Conservation (phyloP, 2,888 invertebrate genomes). For the Phyto melanocephala region DNA sequence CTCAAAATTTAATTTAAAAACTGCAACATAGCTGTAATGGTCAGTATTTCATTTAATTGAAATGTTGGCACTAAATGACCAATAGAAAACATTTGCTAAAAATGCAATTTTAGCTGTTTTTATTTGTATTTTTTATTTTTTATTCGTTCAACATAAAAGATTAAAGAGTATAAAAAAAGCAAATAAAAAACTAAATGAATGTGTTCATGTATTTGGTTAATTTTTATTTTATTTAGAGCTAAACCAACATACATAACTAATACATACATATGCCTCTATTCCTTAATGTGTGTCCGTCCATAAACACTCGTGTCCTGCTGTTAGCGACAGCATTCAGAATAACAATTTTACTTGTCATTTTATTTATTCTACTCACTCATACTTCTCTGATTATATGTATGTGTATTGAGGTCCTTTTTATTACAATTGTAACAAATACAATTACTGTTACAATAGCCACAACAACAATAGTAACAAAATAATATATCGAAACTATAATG, state of each 20-base stretch:
- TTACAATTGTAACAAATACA: slow-evolving; percentile 19
- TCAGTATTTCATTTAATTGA: neutral
- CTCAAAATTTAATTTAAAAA: neutral
- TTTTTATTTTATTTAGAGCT: slow-evolving; percentile 10
- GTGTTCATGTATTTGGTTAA: slow-evolving; percentile 22
- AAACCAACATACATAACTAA: neutral
- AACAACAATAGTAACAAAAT: neutral
- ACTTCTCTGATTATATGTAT: neutral
- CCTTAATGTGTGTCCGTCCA: neutral
- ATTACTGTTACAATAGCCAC: slow-evolving; percentile 4
- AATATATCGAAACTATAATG: slow-evolving; percentile 28
- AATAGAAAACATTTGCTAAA: neutral
- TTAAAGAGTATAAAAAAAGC: neutral
- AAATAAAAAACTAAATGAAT: neutral
- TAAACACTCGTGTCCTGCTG: slow-evolving; percentile 30
- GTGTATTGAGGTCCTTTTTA: neutral
- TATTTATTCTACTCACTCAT: neutral
- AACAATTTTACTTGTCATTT: slow-evolving; percentile 8
- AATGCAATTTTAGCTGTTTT: no score
- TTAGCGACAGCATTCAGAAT: slow-evolving; percentile 35
- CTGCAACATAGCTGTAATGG: no score
- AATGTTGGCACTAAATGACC: neutral
- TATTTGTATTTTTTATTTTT: no score
- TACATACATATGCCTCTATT: neutral
- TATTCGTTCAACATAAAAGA: no score